These are phyloP conservation scores for Osmerus mordax DNA, from an alignment of 2,113 vertebrate species.

Conservation along the genomic window DNA sequence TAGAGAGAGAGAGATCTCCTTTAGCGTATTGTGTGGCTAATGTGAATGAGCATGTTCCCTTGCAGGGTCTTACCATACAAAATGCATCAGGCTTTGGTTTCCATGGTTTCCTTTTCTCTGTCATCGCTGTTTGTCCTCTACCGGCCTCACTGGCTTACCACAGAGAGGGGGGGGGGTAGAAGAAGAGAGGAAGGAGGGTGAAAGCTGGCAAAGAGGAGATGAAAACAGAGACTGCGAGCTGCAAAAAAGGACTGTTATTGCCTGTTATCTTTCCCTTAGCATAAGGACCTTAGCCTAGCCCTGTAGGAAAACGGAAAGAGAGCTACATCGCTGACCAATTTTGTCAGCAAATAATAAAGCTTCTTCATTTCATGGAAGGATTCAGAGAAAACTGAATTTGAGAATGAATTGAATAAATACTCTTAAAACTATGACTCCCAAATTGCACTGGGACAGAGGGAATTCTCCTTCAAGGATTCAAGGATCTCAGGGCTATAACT, in stretches of 20 bases:
- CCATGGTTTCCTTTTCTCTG: slow-evolving; percentile 65
- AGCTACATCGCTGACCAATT: slow-evolving; percentile 50
- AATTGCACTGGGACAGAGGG: too few relatives aligned
- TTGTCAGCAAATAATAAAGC: slow-evolving; percentile 46
- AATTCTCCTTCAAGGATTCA: too few relatives aligned
- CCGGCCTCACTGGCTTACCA: not conserved
- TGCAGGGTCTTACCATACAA: slow-evolving; percentile 70
- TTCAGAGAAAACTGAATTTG: too few relatives aligned
- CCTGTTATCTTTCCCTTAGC: slow-evolving; percentile 65
- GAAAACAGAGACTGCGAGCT: slow-evolving; percentile 42
- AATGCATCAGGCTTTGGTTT: slow-evolving; percentile 69
- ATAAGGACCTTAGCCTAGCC: slow-evolving; percentile 55
- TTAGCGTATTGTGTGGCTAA: slow-evolving; percentile 43
- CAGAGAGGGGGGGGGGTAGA: not conserved
- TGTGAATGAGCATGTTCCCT: slow-evolving; percentile 66
- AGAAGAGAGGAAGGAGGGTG: slow-evolving; percentile 17
- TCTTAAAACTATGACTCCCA: too few relatives aligned
- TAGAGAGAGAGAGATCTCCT: slow-evolving; percentile 6
- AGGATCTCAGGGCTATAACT: too few relatives aligned
- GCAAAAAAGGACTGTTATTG: slow-evolving; percentile 52
- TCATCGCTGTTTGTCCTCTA: slow-evolving; percentile 61
- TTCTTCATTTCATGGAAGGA: too few relatives aligned
- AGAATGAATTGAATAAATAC: too few relatives aligned
- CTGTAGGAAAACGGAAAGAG: slow-evolving; percentile 58
- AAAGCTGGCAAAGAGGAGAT: slow-evolving; percentile 16